Evolutionary conservation across 2,888 invertebrate genomes (phyloP).

Genomic region (Spisula solida): DNA sequence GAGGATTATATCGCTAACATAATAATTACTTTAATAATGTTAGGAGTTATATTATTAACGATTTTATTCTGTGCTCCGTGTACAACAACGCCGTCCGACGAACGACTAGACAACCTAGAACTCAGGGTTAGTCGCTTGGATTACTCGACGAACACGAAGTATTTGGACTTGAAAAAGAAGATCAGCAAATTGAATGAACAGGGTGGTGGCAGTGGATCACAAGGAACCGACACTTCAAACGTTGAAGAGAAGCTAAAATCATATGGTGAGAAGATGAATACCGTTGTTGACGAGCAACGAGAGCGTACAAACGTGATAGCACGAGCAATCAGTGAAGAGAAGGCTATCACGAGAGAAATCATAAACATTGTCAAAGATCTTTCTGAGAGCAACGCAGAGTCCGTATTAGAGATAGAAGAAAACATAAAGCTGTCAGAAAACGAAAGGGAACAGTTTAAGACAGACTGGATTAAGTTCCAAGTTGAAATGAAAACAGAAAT

Average conservation of each 20-base stretch:
- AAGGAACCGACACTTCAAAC: neutral
- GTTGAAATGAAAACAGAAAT: neutral
- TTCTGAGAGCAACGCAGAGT: neutral
- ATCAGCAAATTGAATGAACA: neutral
- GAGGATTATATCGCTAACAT: neutral
- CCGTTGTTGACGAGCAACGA: neutral
- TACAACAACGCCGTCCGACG: neutral
- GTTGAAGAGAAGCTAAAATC: neutral
- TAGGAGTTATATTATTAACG: neutral
- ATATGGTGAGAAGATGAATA: neutral
- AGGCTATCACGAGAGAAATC: neutral
- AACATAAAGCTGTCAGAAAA: neutral
- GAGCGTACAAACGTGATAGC: neutral
- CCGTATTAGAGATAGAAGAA: slow-evolving; percentile 25
- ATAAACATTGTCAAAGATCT: neutral
- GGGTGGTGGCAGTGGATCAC: neutral
- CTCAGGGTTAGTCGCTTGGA: neutral
- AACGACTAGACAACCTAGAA: neutral
- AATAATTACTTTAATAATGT: neutral
- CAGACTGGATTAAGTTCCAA: neutral
- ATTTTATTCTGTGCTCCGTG: neutral
- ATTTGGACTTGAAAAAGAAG: neutral
- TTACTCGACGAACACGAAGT: neutral
- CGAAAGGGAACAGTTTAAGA: neutral
- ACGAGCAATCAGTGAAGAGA: slow-evolving; percentile 5